Evolutionary conservation across 2,113 vertebrate species (phyloP), one percentile per base, ranked within the genome.

Genomic region (Rhadina sibilatrix): DNA sequence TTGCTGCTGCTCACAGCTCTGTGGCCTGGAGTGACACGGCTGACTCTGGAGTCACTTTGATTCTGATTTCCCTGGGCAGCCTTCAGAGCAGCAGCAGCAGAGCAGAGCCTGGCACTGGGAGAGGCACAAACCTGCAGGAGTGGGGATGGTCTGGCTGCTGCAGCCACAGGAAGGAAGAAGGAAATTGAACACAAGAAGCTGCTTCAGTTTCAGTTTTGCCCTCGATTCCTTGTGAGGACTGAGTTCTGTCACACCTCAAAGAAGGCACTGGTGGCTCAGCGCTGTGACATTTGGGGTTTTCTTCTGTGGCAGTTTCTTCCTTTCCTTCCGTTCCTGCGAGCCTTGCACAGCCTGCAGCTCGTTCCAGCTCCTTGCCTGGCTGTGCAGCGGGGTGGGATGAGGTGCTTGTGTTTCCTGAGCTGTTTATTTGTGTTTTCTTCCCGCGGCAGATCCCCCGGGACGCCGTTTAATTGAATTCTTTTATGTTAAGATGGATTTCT

Each of bases 151-250:
- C 42, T 47, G 37, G 53, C 33, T 49, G 64, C 74, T 77, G 78
- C 74, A 17, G 7, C 35, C 65, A 2, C 81, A n/a, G 82, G 89
- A 75, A 83, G 75, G 82, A 89, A 78, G 87, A 7, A 88, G 92
- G 88, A 90, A 93, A 47, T 10, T 9, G 46, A 64, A 4, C 63
- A 24, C 35, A 1, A 83, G 46, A 5, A 83, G 50, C 83, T 38
- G n/a, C 35, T 90, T 90, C 50, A n/a, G 79, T 94, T 94, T 93
- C 83, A 15, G 35, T 94, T 89, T 91, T 82, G 76, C n/a, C 76
- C 86, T 80, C 12, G 30, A 21, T 70, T 69, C 23, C 53, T 33
- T 65, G 10, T 1, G 21, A 30, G 12, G 27, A 7, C 46, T 57
- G 52, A 42, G 14, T n/a, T 33, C 5, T 60, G 31, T 49, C 70